Conservation (phyloP, 2,113 vertebrate genomes). For the Hemibagrus wyckioides region DNA sequence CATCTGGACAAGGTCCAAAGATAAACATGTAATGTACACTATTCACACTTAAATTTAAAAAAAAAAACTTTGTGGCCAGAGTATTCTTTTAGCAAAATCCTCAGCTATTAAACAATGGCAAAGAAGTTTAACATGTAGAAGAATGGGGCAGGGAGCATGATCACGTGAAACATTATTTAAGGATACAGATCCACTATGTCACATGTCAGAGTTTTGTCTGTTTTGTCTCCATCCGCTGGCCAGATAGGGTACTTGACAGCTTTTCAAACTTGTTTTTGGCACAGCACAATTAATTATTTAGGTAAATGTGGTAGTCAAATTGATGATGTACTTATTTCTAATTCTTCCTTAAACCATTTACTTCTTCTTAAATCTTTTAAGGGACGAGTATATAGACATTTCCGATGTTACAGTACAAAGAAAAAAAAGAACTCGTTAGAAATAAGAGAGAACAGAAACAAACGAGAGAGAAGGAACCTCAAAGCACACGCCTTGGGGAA, state of each 20-base stretch:
- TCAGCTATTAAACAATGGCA: not conserved
- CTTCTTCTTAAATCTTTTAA: not conserved
- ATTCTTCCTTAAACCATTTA: not conserved
- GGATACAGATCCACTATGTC: not conserved
- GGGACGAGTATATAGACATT: not conserved
- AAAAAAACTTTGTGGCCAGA: not conserved
- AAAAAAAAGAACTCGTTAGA: not conserved
- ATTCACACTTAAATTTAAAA: not conserved
- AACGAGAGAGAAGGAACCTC: not conserved
- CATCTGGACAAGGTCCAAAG: not conserved
- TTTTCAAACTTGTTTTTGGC: not conserved
- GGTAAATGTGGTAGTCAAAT: not conserved
- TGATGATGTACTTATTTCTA: not conserved
- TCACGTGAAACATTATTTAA: not conserved
- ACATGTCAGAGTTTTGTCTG: not conserved
- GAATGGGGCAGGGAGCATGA: not conserved
- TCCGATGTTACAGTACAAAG: not conserved
- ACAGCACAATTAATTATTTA: not conserved
- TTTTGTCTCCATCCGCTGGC: constrained; percentile 27
- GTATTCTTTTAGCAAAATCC: not conserved
- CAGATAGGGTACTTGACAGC: not conserved
- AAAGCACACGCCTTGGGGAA: not conserved
- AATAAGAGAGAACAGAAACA: not conserved
- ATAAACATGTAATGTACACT: not conserved
- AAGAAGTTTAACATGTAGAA: not conserved